Conservation (phyloP, 35 echinoderm and acorn worm species). For the Ophiothrix spiculata region DNA sequence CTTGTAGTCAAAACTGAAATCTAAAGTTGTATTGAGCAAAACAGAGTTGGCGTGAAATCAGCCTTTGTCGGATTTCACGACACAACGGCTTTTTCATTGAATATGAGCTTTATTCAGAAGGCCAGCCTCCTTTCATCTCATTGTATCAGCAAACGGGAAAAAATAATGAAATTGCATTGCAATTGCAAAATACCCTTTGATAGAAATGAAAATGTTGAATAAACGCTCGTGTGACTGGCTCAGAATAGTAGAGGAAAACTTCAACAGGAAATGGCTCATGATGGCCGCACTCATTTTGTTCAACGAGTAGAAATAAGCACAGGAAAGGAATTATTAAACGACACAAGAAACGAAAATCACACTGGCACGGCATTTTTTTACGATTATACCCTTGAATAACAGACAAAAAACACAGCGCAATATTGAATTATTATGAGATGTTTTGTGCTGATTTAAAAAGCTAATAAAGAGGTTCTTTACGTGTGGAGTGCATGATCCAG, state of each 20-base stretch:
- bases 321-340: slow-evolving; percentile 13
- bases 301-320: neutral
- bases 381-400: neutral
- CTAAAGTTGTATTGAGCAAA: neutral
- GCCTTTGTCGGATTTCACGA: neutral
- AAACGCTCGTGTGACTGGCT: neutral
- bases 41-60: neutral
- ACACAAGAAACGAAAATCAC: neutral
- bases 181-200: neutral
- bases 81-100: neutral
- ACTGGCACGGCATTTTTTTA: neutral
- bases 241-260: neutral
- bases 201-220: neutral
- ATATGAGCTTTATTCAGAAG: neutral
- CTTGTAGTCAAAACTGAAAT: slow-evolving; percentile 6
- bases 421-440: neutral
- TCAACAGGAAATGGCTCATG: neutral
- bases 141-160: neutral
- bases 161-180: slow-evolving; percentile 16
- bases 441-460: neutral
- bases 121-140: neutral
- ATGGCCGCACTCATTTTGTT: slow-evolving; percentile 8
- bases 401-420: neutral
- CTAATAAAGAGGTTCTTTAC: no score
- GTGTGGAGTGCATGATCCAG: no score